Evolutionary conservation across 2,113 vertebrate species (phyloP).

Genomic region (Callospermophilus lateralis): DNA sequence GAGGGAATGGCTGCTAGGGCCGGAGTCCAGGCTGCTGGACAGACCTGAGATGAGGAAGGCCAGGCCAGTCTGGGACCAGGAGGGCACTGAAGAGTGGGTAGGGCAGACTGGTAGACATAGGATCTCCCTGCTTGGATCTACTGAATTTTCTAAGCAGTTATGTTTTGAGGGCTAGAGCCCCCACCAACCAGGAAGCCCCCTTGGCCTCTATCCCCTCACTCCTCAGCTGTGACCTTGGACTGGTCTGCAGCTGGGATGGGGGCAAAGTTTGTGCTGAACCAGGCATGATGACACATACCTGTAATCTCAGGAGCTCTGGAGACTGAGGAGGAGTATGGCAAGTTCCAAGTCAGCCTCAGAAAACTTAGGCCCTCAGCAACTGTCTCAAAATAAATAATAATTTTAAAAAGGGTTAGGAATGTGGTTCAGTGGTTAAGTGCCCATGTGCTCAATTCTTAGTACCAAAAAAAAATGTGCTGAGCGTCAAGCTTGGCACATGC

Average conservation of each 20-base stretch:
- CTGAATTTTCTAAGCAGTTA: not conserved
- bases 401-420: too few species aligned
- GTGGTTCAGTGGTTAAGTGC: too few species aligned
- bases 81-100: too few species aligned
- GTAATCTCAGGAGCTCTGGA: not conserved
- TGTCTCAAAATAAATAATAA: too few species aligned
- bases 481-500: constrained; percentile 49
- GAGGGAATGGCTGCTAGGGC: too few species aligned
- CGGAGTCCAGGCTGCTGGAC: not conserved
- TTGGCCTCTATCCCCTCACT: not conserved
- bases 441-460: too few species aligned
- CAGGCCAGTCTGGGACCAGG: not conserved
- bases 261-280: too few species aligned
- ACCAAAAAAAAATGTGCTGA: not conserved
- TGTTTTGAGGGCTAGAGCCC: not conserved
- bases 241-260: not conserved
- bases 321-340: too few species aligned
- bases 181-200: too few species aligned
- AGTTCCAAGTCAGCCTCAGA: too few species aligned
- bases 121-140: not conserved
- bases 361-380: too few species aligned
- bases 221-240: not conserved
- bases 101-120: not conserved
- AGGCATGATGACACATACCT: constrained; percentile 40
- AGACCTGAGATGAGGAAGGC: too few species aligned